Evolutionary conservation across 2,888 invertebrate genomes (phyloP).

Genomic region (Cynaeus angustus): DNA sequence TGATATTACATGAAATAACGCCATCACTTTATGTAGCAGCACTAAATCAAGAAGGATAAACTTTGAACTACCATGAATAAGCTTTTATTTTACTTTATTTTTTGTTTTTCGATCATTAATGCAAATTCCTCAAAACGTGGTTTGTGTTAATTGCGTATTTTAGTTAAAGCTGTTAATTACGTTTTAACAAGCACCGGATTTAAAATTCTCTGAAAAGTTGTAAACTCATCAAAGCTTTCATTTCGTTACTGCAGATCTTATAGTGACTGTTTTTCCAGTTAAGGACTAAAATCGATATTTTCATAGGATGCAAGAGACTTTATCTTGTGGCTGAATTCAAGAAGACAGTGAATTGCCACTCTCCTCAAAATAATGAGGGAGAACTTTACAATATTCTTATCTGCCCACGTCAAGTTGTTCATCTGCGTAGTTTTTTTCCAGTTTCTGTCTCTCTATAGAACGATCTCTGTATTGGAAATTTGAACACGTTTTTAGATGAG

Average conservation of each 20-base stretch:
- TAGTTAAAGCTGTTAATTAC: too few species aligned
- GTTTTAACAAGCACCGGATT: too few species aligned
- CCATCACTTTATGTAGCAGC: too few species aligned
- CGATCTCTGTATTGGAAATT: constrained; percentile 11
- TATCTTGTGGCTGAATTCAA: not conserved
- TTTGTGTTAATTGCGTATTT: too few species aligned
- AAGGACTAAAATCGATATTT: constrained; percentile 9
- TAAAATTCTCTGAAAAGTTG: too few species aligned
- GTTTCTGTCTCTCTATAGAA: not conserved
- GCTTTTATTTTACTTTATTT: too few species aligned
- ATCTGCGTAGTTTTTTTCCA: not conserved
- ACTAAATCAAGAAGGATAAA: too few species aligned
- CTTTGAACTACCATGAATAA: too few species aligned
- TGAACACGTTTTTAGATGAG: too few species aligned
- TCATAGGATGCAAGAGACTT: constrained; percentile 8
- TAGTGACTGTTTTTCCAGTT: not conserved
- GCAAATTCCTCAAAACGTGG: too few species aligned
- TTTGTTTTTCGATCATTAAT: too few species aligned
- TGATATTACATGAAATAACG: too few species aligned
- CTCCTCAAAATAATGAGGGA: constrained; percentile 7
- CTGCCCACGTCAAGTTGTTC: constrained; percentile 2
- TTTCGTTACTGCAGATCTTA: not conserved
- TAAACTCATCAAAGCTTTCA: not conserved
- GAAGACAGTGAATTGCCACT: constrained; percentile 2
- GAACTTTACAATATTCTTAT: constrained; percentile 5